These are phyloP conservation scores for Riptortus pedestris DNA, from an alignment of 1,140 invertebrate genomes.

Conservation along the genomic window DNA sequence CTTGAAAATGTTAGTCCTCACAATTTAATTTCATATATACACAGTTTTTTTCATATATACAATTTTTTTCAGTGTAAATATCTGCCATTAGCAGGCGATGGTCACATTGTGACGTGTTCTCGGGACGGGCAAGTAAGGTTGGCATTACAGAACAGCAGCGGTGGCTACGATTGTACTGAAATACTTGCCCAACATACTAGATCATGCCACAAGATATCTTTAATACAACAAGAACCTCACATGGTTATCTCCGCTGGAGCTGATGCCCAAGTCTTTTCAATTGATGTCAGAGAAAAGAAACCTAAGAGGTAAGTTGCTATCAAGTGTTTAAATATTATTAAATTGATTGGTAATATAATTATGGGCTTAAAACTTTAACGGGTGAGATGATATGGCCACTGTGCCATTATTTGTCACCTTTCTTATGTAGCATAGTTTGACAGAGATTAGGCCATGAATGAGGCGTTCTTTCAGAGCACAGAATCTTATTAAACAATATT, in stretches of 20 bases:
- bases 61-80: slow-evolving; percentile 51
- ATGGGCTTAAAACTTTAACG: too few relatives aligned
- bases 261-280: slow-evolving; percentile 68
- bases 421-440: too few relatives aligned
- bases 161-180: slow-evolving; percentile 42
- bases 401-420: too few relatives aligned
- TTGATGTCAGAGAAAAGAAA: slow-evolving; percentile 66
- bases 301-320: slow-evolving; percentile 45
- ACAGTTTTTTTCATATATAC: too few relatives aligned
- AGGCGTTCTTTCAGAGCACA: too few relatives aligned
- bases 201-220: slow-evolving; percentile 67
- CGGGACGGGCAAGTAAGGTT: slow-evolving; percentile 76
- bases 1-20: too few relatives aligned
- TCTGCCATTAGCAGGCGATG: slow-evolving; percentile 56
- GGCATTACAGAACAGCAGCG: slow-evolving; percentile 42
- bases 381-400: too few relatives aligned
- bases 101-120: slow-evolving; percentile 75
- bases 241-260: slow-evolving; percentile 77
- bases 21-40: too few relatives aligned
- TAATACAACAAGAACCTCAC: slow-evolving; percentile 61
- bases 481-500: too few relatives aligned
- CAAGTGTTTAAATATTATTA: not conserved
- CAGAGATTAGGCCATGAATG: too few relatives aligned
- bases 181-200: slow-evolving; percentile 58
- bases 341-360: not conserved